Evolutionary conservation across 1,140 invertebrate species (phyloP), one percentile per base, ranked within the genome.

Genomic region (Liolophura sinensis): DNA sequence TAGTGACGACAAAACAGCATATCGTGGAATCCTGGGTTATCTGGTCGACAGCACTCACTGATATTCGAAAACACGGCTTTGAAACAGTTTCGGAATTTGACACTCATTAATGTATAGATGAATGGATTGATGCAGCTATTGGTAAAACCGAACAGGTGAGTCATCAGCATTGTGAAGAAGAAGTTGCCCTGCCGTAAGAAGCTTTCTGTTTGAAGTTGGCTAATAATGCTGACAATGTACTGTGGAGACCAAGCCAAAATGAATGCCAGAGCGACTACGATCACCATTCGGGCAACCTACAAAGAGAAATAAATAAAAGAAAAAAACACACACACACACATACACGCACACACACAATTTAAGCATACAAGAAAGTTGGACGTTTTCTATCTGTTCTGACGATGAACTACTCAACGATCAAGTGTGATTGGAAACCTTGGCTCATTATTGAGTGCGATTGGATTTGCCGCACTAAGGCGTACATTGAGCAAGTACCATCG

Each of bases 121-220:
- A 94, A 88, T 0, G 92, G 92, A 81, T 93, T 94, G 68, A 93
- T 92, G 75, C 92, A 93, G n/a, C 83, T 85, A 59, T 85, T 85
- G 4, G 78, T 47, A 64, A 85, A 85, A n/a, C 79, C 81, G 5
- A 80, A 73, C 4, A 85, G 64, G 62, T 85, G 85, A 50, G 85
- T 80, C 24, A 64, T 70, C 0, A 85, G 74, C 82, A 85, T 83
- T 15, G 80, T 85, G 62, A 85, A 85, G 64, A 84, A 84, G 61
- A 76, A 85, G 24, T 85, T 74, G 22, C 78, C 62, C 20, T 75
- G 60, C 1, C 74, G 57, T 25, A 85, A 50, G 65, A 75, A 85
- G 31, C 31, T 40, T 40, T 40, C 31, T 1, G 61, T 22, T 52
- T 77, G 74, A 18, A 82, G 71, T 48, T 82, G 78, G 0, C 81